Percentiles rank a stretch among this genome's conserved stretches.
phyloP scores from a whole-genome alignment of 2,113 vertebrate genomes.

The Rhabdornis inornatus region DNA sequence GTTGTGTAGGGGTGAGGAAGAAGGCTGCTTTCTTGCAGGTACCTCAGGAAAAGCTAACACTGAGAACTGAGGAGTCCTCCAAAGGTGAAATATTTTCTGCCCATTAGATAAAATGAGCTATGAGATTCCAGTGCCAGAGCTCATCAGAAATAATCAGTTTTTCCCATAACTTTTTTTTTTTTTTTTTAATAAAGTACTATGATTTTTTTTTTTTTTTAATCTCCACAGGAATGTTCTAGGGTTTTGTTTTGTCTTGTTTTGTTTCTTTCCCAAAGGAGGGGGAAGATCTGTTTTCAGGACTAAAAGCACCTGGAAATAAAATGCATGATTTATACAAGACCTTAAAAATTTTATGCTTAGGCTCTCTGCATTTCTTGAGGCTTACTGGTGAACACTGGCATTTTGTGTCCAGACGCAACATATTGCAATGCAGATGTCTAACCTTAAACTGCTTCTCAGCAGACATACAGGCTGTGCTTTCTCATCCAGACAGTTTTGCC shows the following conservation, averaged over 20 bases:
- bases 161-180: background rate
- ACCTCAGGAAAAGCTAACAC: background rate
- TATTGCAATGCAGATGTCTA: constrained; percentile 23
- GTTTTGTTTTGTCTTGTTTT: constrained; percentile 41
- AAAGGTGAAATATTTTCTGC: constrained; percentile 14
- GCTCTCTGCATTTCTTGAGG: constrained; percentile 2
- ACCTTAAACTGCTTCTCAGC: background rate
- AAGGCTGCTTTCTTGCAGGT: background rate
- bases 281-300: constrained; percentile 28
- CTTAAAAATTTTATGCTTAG: background rate
- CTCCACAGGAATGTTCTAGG: constrained; percentile 34
- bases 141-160: background rate
- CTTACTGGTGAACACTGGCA: constrained; percentile 14
- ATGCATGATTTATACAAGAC: constrained; percentile 5
- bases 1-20: background rate
- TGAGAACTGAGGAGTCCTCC: background rate
- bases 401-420: background rate
- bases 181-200: background rate
- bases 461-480: background rate
- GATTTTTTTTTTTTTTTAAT: constrained; percentile 34
- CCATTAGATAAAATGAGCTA: background rate
- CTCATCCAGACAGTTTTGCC: background rate
- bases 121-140: background rate
- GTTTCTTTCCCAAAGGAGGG: constrained; percentile 17
- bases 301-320: constrained; percentile 54